Percentiles rank a stretch among this genome's conserved stretches.
Conservation (phyloP, 1,140 invertebrate genomes). For the Diabrotica virgifera region DNA sequence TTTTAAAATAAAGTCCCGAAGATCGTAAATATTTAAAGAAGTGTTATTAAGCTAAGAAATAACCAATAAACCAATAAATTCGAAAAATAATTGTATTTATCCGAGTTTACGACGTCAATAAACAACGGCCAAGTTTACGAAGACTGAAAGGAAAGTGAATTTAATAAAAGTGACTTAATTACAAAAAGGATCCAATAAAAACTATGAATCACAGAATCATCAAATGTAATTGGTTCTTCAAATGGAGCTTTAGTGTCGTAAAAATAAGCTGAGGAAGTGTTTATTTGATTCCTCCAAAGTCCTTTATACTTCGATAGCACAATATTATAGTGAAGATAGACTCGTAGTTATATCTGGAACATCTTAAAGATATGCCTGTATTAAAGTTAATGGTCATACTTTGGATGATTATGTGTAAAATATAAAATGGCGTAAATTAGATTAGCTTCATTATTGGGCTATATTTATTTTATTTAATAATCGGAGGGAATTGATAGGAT, state of each 20-base stretch:
- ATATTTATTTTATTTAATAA: too few species aligned
- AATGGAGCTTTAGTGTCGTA: constrained; percentile 33
- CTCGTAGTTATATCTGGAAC: neutral
- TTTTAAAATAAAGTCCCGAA: too few species aligned
- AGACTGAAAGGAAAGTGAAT: constrained; percentile 18
- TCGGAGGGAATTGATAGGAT: too few species aligned
- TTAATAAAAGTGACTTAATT: constrained; percentile 32
- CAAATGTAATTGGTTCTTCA: constrained; percentile 39
- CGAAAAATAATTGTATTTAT: constrained; percentile 41
- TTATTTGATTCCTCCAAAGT: constrained; percentile 37
- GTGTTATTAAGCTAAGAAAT: too few species aligned
- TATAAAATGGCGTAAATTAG: too few species aligned
- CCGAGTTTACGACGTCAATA: constrained; percentile 33
- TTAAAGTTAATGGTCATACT: too few species aligned
- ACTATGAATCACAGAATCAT: constrained; percentile 41
- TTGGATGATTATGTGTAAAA: too few species aligned
- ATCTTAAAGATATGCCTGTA: too few species aligned
- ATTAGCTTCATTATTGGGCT: too few species aligned
- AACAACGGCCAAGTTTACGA: constrained; percentile 24
- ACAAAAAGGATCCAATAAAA: constrained; percentile 35
- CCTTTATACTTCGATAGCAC: neutral
- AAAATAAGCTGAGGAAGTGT: constrained; percentile 36
- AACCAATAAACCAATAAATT: constrained; percentile 37
- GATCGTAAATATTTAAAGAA: too few species aligned
- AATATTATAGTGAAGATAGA: neutral